Evolutionary conservation across 2,888 invertebrate genomes (phyloP), one percentile per base, ranked within the genome.

Genomic region (Eugnorisma glareosa): DNA sequence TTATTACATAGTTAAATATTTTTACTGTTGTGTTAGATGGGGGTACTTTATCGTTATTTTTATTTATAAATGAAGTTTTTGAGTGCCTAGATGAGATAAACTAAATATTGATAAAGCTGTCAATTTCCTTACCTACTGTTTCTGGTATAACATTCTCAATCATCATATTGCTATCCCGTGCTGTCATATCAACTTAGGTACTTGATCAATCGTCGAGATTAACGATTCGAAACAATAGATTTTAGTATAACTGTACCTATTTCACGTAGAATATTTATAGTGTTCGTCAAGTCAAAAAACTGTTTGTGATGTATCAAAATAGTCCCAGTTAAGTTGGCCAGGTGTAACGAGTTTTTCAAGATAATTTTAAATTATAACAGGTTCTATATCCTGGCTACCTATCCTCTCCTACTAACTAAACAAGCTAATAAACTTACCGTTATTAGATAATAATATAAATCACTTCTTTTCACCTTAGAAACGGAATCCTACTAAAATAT

Each of bases 381-480:
- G 81, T 82, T 83, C 83, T 37, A 79, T 68, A 83, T 89, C 85
- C 82, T 81, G 81, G 57, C 67, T n/a, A 57, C 2, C 31, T 70
- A 75, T 75, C 45, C 63, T 75, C 69, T 80, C 61, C 68, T 15
- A 71, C 77, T 79, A 61, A 75, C 18, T 28, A 83, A 70, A 37
- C 72, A 57, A 48, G 59, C 64, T 67, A 67, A 76, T 67, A 67
- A 71, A 80, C 37, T 70, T 70, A 82, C 78, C 74, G 84, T 76
- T 80, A 79, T 73, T 83, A 77, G 31, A 21, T 77, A 76, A 54
- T 51, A 48, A 66, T 40, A 77, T 67, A 83, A 63, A 74, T 77
- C 45, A 66, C 21, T 48, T 67, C 21, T 31, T 67, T 40, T 66
- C 15, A 24, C 24, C 45, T 61, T 13, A 57, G 24, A 59, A 61